Percentiles rank a stretch among this genome's conserved stretches.
Evolutionary conservation across 1,140 invertebrate genomes (phyloP).

Genomic region (Watersipora subatra): DNA sequence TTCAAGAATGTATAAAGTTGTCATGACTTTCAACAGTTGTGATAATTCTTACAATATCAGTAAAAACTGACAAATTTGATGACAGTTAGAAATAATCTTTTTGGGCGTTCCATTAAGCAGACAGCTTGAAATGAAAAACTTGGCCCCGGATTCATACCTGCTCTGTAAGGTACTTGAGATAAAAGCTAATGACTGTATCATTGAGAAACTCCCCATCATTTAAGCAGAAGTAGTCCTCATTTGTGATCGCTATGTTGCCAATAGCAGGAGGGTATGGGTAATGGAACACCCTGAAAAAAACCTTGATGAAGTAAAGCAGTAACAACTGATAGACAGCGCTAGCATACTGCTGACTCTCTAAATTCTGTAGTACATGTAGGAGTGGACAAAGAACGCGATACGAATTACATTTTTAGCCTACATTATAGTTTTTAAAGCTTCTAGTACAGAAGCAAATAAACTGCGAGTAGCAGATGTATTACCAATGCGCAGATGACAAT

Average conservation of each 20-base stretch:
- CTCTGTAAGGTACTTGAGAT: slow-evolving; percentile 56
- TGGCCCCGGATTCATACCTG: not conserved
- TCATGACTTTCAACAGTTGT: too few relatives aligned
- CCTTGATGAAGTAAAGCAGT: slow-evolving; percentile 6
- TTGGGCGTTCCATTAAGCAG: not conserved
- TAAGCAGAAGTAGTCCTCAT: slow-evolving; percentile 77
- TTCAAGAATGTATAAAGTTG: too few relatives aligned
- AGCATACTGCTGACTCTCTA: not conserved
- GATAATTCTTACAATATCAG: too few relatives aligned
- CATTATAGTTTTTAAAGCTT: too few relatives aligned
- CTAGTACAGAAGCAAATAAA: too few relatives aligned
- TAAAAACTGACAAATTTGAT: too few relatives aligned
- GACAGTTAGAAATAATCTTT: too few relatives aligned
- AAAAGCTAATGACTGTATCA: slow-evolving; percentile 95
- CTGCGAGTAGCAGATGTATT: too few relatives aligned
- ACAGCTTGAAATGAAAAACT: not conserved
- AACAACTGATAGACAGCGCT: not conserved
- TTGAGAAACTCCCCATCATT: slow-evolving; percentile 86
- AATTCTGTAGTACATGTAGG: not conserved
- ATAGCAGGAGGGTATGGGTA: slow-evolving; percentile 40
- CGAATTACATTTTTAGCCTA: too few relatives aligned
- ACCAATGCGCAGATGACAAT: too few relatives aligned
- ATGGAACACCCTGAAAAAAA: slow-evolving; percentile 32
- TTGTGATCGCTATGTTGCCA: slow-evolving; percentile 71
- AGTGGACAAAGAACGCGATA: too few relatives aligned